A percentile compares a stretch with the other conserved stretches of the same genome.
These are phyloP conservation scores for Crocidura indochinensis DNA, from an alignment of 2,797 vertebrate species.

Conservation along the genomic window DNA sequence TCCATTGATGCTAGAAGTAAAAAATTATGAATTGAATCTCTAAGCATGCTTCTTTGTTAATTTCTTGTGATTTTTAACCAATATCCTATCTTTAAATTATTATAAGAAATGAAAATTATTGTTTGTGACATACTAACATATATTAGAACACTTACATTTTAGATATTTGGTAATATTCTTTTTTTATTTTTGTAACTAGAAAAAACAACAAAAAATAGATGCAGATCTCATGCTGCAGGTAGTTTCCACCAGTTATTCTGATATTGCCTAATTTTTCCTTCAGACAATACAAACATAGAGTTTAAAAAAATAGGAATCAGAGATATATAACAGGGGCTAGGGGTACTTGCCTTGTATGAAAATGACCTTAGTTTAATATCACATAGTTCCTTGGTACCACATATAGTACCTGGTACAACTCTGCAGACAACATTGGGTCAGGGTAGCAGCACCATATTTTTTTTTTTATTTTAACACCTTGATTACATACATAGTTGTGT, in stretches of 20 bases:
- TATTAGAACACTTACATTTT: not conserved
- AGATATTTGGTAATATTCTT: not conserved
- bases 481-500: no score
- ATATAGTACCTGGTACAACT: no score
- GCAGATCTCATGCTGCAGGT: not conserved
- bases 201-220: not conserved
- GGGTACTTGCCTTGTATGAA: no score
- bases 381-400: no score
- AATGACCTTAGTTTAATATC: no score
- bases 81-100: no score
- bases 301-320: not conserved
- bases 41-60: not conserved
- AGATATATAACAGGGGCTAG: no score
- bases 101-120: no score
- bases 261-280: not conserved
- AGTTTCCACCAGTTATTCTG: not conserved
- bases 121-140: not conserved
- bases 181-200: conserved; percentile 25
- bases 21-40: not conserved
- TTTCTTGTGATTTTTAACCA: not conserved
- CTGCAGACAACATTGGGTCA: no score
- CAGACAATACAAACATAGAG: not conserved
- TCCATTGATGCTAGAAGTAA: not conserved
- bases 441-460: no score
- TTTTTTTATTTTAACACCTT: no score